Conservation (phyloP, 2,888 invertebrate genomes). For the Archips crataeganus region DNA sequence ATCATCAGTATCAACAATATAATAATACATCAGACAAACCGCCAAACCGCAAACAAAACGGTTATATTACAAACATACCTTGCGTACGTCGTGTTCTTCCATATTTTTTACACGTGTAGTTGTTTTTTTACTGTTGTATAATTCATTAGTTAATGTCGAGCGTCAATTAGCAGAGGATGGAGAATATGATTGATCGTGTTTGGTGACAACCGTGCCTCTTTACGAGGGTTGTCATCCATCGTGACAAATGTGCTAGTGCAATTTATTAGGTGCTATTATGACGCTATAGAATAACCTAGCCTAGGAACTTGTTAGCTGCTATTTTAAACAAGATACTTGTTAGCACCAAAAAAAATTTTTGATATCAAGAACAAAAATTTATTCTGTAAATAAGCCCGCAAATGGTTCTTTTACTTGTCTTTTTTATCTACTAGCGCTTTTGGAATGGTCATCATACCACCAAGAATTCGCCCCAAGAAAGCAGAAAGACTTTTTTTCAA, state of each 20-base stretch:
- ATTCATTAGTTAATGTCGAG: constrained; percentile 23
- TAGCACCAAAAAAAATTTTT: too few species aligned
- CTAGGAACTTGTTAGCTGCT: not conserved
- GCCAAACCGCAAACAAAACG: constrained; percentile 21
- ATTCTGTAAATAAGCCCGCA: too few species aligned
- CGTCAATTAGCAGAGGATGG: constrained; percentile 12
- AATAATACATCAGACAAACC: constrained; percentile 2
- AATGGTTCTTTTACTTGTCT: too few species aligned
- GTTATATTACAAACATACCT: constrained; percentile 1
- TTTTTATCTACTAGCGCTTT: too few species aligned
- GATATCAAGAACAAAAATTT: too few species aligned
- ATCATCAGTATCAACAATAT: constrained; percentile 6
- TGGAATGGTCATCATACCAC: too few species aligned
- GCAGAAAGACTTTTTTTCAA: too few species aligned
- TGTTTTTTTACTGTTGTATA: constrained; percentile 13
- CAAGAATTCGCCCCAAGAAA: too few species aligned
- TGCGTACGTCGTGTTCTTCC: not conserved
- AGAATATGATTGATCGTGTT: constrained; percentile 15
- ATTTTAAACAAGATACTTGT: too few species aligned
- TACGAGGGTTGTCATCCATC: constrained; percentile 14
- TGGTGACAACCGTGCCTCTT: constrained; percentile 12
- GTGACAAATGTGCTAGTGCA: constrained; percentile 2
- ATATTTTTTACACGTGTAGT: constrained; percentile 12
- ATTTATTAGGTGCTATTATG: not conserved
- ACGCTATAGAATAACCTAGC: not conserved